Base-by-base conservation (phyloP, 2,888 invertebrate species). In the Macrophya alboannulata region DNA sequence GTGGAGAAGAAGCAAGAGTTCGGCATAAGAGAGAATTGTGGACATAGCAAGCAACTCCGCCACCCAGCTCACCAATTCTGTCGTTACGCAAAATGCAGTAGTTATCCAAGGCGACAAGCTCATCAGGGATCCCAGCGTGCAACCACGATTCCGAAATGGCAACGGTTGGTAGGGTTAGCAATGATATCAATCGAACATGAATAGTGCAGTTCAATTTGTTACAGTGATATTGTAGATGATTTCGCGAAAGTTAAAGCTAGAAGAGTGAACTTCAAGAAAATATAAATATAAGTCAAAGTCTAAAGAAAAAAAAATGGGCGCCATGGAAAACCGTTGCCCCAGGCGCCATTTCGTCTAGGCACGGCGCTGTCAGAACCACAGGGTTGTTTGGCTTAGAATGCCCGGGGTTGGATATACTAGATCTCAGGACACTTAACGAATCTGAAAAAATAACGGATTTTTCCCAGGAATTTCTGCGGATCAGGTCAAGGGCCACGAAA, bases 161-260 rank as follows among this genome's bases (percentile, higher is more conserved):
- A 6, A 40, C 6, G 40, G 6, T 40, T 51, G 59, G 59, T 59
- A 59, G 59, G 59, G 21, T 59, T 59, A 59, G 59, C 59, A 59
- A 59, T 21, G 3, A 59, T 59, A 59, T 59, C 21, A 10, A 59
- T 59, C 59, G 59, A 59, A 59, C 59, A 59, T 59, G 59, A 59
- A 59, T 59, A 21, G 59, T 59, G 59, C 21, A 59, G 59, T 59
- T 59, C 68, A 4, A 68, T 37, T 68, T 68, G 68, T 25, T 68
- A 68, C 15, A 68, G 68, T 31, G 85, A 88, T 68, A 85, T 89
- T 82, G 85, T 86, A 85, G 87, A 87, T 62, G 88, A 88, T 84
- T 90, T 89, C 85, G 88, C 88, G 48, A 84, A 87, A 79, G 88
- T 85, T 87, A 89, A 88, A 84, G 88, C 87, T 79, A 68, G 88